phyloP scores from a whole-genome alignment of 2,888 invertebrate species.

The Cheilosia scutellata region DNA sequence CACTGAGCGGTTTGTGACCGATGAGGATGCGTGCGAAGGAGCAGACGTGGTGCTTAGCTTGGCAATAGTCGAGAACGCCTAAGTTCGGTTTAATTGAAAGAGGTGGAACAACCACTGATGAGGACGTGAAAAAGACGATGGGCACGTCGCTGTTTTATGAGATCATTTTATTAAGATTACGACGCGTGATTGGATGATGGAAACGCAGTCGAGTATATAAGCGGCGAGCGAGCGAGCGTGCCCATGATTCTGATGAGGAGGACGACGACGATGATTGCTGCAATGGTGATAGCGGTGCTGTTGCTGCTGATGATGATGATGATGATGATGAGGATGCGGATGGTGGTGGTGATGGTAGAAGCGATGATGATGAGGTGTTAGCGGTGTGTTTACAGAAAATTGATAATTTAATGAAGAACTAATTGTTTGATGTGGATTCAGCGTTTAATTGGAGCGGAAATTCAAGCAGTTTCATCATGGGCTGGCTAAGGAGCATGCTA shows the following conservation, averaged over 20 bases:
- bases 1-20: constrained; percentile 1
- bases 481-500: neutral
- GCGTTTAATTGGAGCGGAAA: constrained; percentile 14
- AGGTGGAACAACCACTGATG: constrained; percentile 74
- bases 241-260: constrained; percentile 59
- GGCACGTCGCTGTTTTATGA: constrained; percentile 74
- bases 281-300: constrained; percentile 33
- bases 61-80: constrained; percentile 72
- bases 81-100: constrained; percentile 76
- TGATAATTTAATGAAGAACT: constrained; percentile 70
- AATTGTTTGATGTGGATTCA: constrained; percentile 64
- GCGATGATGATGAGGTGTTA: constrained; percentile 71
- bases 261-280: constrained; percentile 48
- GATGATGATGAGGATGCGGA: constrained; percentile 28
- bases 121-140: constrained; percentile 68
- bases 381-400: constrained; percentile 70
- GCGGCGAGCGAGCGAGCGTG: constrained; percentile 52
- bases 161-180: constrained; percentile 76
- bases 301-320: constrained; percentile 4
- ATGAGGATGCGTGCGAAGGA: constrained; percentile 11
- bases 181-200: constrained; percentile 73
- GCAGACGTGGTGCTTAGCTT: constrained; percentile 44
- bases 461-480: neutral
- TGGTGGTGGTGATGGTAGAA: constrained; percentile 49
- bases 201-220: constrained; percentile 17